Evolutionary conservation across 2,888 invertebrate species (phyloP).

Genomic region (Liodrosophila aerea): DNA sequence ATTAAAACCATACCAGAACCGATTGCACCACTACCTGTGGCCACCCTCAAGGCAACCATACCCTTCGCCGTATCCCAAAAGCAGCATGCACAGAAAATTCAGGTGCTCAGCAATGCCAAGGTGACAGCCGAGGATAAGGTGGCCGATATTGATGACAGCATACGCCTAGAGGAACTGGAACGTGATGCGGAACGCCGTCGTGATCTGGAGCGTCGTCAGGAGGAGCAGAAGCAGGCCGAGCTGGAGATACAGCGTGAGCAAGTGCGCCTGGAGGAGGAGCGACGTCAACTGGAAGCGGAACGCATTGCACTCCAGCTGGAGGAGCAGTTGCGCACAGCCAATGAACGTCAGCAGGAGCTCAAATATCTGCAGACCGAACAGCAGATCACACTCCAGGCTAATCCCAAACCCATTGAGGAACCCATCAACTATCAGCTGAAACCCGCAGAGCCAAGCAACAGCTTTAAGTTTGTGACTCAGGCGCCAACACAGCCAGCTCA

Average conservation of each 20-base stretch:
- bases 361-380: constrained; percentile 40
- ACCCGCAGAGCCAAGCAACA: constrained; percentile 9
- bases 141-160: constrained; percentile 53
- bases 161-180: constrained; percentile 49
- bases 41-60: constrained; percentile 27
- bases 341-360: constrained; percentile 44
- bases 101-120: constrained; percentile 42
- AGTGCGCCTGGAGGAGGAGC: constrained; percentile 57
- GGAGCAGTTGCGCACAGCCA: constrained; percentile 47
- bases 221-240: constrained; percentile 60
- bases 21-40: constrained; percentile 18
- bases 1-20: neutral
- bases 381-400: constrained; percentile 33
- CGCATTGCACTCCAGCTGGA: constrained; percentile 45
- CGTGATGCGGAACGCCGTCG: constrained; percentile 39
- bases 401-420: constrained; percentile 4
- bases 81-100: constrained; percentile 22
- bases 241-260: constrained; percentile 61
- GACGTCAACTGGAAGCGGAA: constrained; percentile 56
- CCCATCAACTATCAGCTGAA: constrained; percentile 12
- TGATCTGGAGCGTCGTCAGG: constrained; percentile 57
- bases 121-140: constrained; percentile 50
- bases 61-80: constrained; percentile 25
- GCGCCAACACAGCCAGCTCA: constrained; percentile 20
- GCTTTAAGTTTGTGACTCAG: constrained; percentile 9